Percentiles rank a stretch among this genome's conserved stretches.
phyloP scores from a whole-genome alignment of 2,797 vertebrate species.

The Anabacerthia variegaticeps region DNA sequence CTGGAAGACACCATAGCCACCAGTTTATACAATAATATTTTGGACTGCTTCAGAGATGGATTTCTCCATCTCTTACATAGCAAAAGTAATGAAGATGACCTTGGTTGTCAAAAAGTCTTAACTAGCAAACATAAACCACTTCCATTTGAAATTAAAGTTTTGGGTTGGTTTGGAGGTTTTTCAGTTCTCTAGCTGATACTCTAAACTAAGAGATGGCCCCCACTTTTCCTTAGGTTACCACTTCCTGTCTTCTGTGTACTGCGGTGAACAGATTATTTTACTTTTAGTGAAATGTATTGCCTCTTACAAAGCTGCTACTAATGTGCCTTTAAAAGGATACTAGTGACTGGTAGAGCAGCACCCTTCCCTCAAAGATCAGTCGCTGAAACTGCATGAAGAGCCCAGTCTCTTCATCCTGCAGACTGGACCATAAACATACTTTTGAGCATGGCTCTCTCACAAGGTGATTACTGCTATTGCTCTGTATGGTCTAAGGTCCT shows the following conservation, averaged over 20 bases:
- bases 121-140: not conserved
- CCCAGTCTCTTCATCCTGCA: not conserved
- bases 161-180: accelerated
- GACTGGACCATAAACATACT: not conserved
- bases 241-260: not conserved
- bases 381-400: not conserved
- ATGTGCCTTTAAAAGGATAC: not conserved
- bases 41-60: not conserved
- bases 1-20: not conserved
- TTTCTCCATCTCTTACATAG: not conserved
- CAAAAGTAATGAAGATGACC: not conserved
- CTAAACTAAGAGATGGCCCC: not conserved
- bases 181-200: not conserved
- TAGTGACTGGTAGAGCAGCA: not conserved
- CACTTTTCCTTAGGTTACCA: not conserved
- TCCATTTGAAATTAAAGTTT: not conserved
- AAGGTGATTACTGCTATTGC: not conserved
- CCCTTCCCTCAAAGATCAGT: not conserved
- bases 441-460: not conserved
- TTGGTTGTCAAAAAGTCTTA: not conserved
- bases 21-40: not conserved
- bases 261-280: not conserved
- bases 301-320: not conserved
- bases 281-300: not conserved
- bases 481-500: not conserved